Evolutionary conservation across 2,797 vertebrate genomes (phyloP), one percentile per base, ranked within the genome.

Genomic region (Nasua narica): DNA sequence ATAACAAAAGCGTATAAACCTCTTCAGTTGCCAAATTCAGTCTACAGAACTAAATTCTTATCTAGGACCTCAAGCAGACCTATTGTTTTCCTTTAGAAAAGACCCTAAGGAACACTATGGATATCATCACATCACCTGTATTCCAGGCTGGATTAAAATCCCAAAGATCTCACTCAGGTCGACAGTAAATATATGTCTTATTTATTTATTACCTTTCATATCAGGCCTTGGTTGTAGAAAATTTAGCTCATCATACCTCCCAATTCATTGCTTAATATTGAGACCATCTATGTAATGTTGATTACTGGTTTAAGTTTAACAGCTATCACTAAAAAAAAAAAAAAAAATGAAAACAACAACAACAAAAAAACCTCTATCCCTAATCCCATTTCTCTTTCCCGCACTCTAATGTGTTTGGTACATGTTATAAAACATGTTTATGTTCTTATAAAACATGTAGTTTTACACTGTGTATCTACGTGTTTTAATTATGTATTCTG

Each of bases 11-110:
- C 54, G 37, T 35, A 23, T 52, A 69, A 84, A 76, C 21, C 16
- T 97, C 40, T 93, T 76, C 40, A 37, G 46, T 19, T 93, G 76
- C 69, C 65, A 87, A 96, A 90, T 46, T 82, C 29, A 40, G 16
- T 60, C 69, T 91, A 82, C 29, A 90, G 52, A 90, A 81, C 32
- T 48, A 94, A 95, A 93, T 92, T 79, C 40, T 5, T 54, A 23
- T 37, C 8, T 70, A 89, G 48, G 21, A 81, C 37, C 83, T 85
- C 52, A 52, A 82, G 9, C 35, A 43, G 50, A 90, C 69, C 56
- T 89, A 56, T 88, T 84, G 32, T 48, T 85, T 18, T 29, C 10
- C 2, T 62, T 62, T 65, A 65, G 32, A 48, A 90, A 77, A 46
- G 23, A 50, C 29, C 46, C 18, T 11, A 19, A 12, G 46, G 48